Percentiles rank a stretch among this genome's conserved stretches.
Evolutionary conservation across 2,797 vertebrate species (phyloP).

Genomic region (Kryptopterus vitreolus): DNA sequence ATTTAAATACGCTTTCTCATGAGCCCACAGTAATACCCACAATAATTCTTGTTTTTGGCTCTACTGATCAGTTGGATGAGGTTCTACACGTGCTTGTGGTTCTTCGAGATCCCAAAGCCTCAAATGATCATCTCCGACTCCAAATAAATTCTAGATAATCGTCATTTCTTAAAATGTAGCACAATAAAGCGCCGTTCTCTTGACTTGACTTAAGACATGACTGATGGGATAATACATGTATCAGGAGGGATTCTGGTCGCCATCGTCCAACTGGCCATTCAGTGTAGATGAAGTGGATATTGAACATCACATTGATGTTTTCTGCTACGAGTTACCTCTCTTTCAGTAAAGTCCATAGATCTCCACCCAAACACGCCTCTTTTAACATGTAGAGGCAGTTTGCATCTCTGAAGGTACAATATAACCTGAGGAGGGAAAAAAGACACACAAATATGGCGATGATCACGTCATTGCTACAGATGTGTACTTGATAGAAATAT

Average conservation of each 20-base stretch:
- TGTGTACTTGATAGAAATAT: no score
- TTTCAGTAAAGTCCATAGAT: slow-evolving; percentile 70
- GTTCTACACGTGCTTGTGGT: background rate
- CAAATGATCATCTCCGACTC: background rate
- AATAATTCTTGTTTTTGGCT: background rate
- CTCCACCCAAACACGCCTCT: slow-evolving; percentile 75
- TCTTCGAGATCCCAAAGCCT: background rate
- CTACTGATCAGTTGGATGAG: background rate
- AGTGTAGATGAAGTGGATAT: background rate
- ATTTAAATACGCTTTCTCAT: no score
- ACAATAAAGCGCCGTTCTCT: background rate
- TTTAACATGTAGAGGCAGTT: slow-evolving; percentile 74
- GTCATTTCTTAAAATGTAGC: background rate
- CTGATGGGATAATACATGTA: background rate
- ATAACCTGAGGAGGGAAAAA: slow-evolving; percentile 64
- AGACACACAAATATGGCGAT: background rate
- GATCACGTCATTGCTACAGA: no score
- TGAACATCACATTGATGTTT: background rate
- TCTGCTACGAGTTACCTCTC: slow-evolving; percentile 64
- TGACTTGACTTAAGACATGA: background rate
- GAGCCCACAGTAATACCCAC: no score
- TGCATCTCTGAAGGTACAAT: slow-evolving; percentile 68
- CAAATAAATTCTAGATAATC: background rate
- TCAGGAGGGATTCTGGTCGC: background rate
- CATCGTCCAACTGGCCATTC: background rate